Evolutionary conservation across 1,140 invertebrate genomes (phyloP), one percentile per base, ranked within the genome.

Genomic region (Zaprionus gabonicus): DNA sequence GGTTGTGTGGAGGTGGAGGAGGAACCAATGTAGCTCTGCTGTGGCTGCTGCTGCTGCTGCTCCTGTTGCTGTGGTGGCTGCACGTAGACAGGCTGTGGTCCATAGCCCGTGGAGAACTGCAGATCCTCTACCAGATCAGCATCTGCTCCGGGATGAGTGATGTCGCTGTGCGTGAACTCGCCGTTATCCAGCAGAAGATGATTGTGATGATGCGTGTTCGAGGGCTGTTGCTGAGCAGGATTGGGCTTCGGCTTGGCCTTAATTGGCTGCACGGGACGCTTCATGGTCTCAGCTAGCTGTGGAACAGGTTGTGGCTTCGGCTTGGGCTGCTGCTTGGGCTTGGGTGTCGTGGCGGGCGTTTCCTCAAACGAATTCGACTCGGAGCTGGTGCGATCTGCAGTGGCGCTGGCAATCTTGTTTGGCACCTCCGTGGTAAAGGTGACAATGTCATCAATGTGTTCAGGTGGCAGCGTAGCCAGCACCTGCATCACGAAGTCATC

Each of bases 91-190:
- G 91, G 91, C 59, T 92, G 86, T 0, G 91, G 91, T 1, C 91
- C 91, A 28, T 92, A 92, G 36, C 91, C 91, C 0, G 91, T 92
- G 28, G 91, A 92, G 77, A 92, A 92, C 46, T 92, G 91, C 31
- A 92, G 55, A 74, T 92, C 91, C 62, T 92, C 88, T 4, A 93
- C 82, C 1, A 93, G 65, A 75, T 91, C 91, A n/a, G 92, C 76
- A 72, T 93, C 92, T 1, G 92, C 92, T 10, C 87, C 90, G 1
- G 92, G 91, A 72, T 93, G 92, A 0, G 92, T 92, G 1, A 93
- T 93, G 12, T 92, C 92, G 72, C 92, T 93, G 65, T 93, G 92
- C 1, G 84, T 93, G 23, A 93, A 93, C 58, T 92, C 91, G 4
- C 76, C 84, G 4, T 76, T 82, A 28, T 92, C 86, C 4, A 91